Percentiles rank a stretch among this genome's conserved stretches.
Evolutionary conservation across 2,888 invertebrate species (phyloP).

Genomic region (Phaedon cochleariae): DNA sequence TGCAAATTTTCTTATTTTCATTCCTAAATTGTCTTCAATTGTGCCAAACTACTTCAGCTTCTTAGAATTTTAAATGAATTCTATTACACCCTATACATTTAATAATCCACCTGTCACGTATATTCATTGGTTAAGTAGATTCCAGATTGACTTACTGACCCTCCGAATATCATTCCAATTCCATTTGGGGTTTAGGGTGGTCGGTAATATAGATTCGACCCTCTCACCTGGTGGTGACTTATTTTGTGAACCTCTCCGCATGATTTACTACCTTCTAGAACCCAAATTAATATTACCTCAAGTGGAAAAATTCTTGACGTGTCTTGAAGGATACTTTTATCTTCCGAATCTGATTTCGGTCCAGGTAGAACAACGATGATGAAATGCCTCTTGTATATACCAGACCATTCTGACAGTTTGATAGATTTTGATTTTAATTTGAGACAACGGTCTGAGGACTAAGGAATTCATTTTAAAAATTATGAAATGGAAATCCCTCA

Average conservation of each 20-base stretch:
- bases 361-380: not conserved
- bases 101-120: too few relatives aligned
- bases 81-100: too few relatives aligned
- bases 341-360: slow-evolving; percentile 3
- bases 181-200: slow-evolving; percentile 7
- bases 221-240: slow-evolving; percentile 29
- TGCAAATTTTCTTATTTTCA: too few relatives aligned
- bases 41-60: too few relatives aligned
- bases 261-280: slow-evolving; percentile 20
- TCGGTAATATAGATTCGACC: slow-evolving; percentile 13
- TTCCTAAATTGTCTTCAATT: too few relatives aligned
- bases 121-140: too few relatives aligned
- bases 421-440: not conserved
- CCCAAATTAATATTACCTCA: slow-evolving; percentile 31
- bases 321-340: slow-evolving; percentile 32
- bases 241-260: slow-evolving; percentile 16
- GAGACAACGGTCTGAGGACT: too few relatives aligned
- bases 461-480: too few relatives aligned
- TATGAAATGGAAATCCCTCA: too few relatives aligned
- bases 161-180: not conserved
- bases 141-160: too few relatives aligned
- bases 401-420: not conserved
- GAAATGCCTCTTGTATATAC: not conserved
- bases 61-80: too few relatives aligned
- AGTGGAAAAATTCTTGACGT: slow-evolving; percentile 33